Percentiles rank a stretch among this genome's conserved stretches.
phyloP scores from a whole-genome alignment of 2,113 vertebrate species.

The Ivindomyrus marchei region DNA sequence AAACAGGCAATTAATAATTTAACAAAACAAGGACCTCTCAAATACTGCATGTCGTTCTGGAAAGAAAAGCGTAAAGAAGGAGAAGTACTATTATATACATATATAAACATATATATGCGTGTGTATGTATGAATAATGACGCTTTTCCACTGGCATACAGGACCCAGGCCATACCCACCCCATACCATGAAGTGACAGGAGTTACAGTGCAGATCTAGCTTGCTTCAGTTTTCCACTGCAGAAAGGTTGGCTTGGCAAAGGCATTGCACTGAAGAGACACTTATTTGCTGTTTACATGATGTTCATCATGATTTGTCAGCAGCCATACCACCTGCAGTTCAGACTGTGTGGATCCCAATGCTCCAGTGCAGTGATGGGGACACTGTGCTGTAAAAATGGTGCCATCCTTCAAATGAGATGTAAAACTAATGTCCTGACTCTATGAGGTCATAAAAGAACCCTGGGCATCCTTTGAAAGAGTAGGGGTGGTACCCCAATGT shows the following conservation, averaged over 20 bases:
- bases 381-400: background rate
- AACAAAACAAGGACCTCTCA: conserved; percentile 51
- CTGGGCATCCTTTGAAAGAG: background rate
- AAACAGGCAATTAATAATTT: conserved; percentile 62
- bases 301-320: background rate
- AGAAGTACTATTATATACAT: conserved; percentile 14
- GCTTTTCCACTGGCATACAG: background rate
- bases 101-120: background rate
- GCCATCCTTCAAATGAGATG: background rate
- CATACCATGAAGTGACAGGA: background rate
- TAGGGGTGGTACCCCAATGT: background rate
- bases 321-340: background rate
- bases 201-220: background rate
- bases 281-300: background rate
- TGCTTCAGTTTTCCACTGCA: background rate
- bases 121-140: background rate
- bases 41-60: conserved; percentile 33
- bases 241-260: background rate
- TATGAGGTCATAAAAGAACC: background rate
- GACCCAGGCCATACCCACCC: background rate
- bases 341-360: background rate
- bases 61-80: conserved; percentile 29
- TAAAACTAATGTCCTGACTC: background rate
- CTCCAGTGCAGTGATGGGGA: background rate
- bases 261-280: background rate